phyloP scores from a whole-genome alignment of 2,113 vertebrate species.

The Scartelaos histophorus region DNA sequence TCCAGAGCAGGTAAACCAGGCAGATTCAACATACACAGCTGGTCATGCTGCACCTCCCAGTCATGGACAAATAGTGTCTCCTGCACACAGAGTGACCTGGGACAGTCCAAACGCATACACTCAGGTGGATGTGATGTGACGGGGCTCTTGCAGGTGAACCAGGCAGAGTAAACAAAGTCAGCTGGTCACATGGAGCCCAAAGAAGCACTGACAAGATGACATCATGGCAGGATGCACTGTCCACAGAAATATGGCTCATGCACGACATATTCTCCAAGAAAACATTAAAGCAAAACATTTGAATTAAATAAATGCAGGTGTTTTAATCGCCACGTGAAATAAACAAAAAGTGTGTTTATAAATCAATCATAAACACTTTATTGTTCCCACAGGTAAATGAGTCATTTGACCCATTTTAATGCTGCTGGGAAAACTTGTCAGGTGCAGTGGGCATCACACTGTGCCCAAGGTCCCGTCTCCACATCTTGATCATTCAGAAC shows the following conservation, averaged over 20 bases:
- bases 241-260: background rate
- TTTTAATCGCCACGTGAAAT: no score
- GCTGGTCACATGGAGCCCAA: slow-evolving; percentile 57
- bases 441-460: no score
- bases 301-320: no score
- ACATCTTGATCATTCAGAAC: no score
- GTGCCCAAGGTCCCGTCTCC: no score
- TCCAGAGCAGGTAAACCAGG: slow-evolving; percentile 73
- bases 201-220: slow-evolving; percentile 22
- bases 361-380: no score
- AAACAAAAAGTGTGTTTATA: no score
- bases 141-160: slow-evolving; percentile 66
- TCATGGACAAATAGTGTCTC: slow-evolving; percentile 52
- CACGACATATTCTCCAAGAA: background rate
- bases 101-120: slow-evolving; percentile 5
- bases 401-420: no score
- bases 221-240: slow-evolving; percentile 21
- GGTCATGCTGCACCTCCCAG: slow-evolving; percentile 48
- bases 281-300: no score
- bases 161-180: slow-evolving; percentile 66
- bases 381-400: no score
- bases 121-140: slow-evolving; percentile 46
- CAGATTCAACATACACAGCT: slow-evolving; percentile 58
- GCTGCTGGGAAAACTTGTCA: no score
- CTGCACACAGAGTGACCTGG: slow-evolving; percentile 13